phyloP scores from a whole-genome alignment of 2,113 vertebrate genomes.

The Eira barbara region DNA sequence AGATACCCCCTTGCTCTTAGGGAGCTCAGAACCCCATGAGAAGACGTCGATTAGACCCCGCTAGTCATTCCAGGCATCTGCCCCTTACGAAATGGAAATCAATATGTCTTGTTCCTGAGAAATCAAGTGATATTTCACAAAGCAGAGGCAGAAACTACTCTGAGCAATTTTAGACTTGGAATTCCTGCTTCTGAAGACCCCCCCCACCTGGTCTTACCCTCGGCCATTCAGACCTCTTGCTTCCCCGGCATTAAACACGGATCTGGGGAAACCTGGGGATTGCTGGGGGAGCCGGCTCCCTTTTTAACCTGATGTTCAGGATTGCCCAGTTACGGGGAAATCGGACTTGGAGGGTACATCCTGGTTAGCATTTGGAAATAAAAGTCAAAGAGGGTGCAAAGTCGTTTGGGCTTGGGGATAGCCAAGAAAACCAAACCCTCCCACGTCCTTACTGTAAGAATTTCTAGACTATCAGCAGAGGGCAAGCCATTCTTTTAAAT shows the following conservation, averaged over 20 bases:
- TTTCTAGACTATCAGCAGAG: not conserved
- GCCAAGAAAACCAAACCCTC: not conserved
- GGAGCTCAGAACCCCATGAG: not conserved
- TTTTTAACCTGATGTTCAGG: not conserved
- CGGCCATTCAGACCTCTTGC: not conserved
- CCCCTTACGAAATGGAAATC: not conserved
- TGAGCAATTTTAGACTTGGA: not conserved
- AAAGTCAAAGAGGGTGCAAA: not conserved
- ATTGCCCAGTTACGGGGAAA: not conserved
- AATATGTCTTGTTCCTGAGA: not conserved
- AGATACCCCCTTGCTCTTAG: not conserved
- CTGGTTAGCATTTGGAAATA: not conserved
- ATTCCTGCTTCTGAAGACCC: not conserved
- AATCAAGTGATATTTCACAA: too few species aligned
- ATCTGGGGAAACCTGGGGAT: accelerated
- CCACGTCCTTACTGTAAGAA: not conserved
- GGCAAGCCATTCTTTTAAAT: not conserved
- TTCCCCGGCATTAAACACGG: not conserved
- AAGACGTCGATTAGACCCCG: not conserved
- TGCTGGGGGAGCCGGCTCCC: not conserved
- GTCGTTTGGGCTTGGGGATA: not conserved
- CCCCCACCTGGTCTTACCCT: accelerated
- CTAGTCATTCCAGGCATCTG: not conserved
- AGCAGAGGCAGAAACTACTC: not conserved
- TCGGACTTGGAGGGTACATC: not conserved